Conservation (phyloP, 2,113 vertebrate genomes). For the Tapirus terrestris region DNA sequence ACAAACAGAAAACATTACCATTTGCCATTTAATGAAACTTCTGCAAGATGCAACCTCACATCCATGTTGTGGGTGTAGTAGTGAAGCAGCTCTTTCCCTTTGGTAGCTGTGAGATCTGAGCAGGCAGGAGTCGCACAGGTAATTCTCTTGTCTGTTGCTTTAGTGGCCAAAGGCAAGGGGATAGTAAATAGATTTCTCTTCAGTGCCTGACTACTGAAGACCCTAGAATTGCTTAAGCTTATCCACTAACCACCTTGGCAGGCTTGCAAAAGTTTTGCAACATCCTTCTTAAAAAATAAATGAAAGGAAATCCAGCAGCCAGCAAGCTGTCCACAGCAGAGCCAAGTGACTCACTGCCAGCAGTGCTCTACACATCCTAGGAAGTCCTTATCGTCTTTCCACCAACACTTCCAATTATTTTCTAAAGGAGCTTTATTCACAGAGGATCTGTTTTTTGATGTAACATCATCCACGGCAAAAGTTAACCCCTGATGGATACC, state of each 20-base stretch:
- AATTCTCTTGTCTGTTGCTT: not conserved
- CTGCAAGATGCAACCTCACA: not conserved
- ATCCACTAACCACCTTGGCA: not conserved
- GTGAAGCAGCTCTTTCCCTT: not conserved
- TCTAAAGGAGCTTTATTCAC: not conserved
- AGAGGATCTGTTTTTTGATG: not conserved
- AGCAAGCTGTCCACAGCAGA: not conserved
- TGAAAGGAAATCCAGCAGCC: not conserved
- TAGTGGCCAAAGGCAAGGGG: not conserved
- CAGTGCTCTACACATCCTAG: not conserved
- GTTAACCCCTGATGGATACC: not conserved
- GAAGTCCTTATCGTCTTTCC: not conserved
- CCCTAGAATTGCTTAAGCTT: not conserved
- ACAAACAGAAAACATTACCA: not conserved
- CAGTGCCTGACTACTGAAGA: not conserved
- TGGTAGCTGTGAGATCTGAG: not conserved
- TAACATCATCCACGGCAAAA: not conserved
- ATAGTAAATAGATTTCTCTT: not conserved
- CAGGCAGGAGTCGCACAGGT: too few species aligned
- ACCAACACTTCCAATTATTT: constrained; percentile 30
- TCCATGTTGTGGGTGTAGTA: not conserved
- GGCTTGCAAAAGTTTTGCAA: not conserved
- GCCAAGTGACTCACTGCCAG: constrained; percentile 19
- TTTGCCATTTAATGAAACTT: not conserved
- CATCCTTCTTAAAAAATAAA: not conserved